Evolutionary conservation across 1,140 invertebrate genomes (phyloP), one percentile per base, ranked within the genome.

Genomic region (Ceratosolen fusciceps): DNA sequence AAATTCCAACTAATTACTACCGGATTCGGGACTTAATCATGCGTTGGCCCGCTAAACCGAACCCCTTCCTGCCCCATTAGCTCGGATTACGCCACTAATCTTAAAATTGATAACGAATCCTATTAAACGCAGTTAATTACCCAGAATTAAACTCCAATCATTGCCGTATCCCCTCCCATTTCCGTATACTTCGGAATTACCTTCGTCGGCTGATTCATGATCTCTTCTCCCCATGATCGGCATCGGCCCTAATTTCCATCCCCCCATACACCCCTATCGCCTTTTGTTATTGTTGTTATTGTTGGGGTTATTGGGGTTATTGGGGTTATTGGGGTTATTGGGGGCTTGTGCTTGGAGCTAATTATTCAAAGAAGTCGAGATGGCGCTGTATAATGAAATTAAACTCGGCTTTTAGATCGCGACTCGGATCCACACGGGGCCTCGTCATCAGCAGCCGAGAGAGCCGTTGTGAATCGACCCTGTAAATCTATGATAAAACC

Each of bases 51-150:
- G 12, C 29, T 29, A 60, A 60, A 60, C 58, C 58, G 31, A 14
- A 60, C 10, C 12, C 12, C 5, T 16, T 31, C 58, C 4, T 31
- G 58, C 26, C 12, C 26, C 26, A 60, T 60, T 60, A 60, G 26
- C 0, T 60, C 12, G 58, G 29, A 31, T 58, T 58, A 58, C 24
- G 24, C 10, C 26, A 26, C 24, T 34, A 34, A 60, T 31, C 58
- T 60, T 60, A 60, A 60, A 60, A 60, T 60, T 60, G 26, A 60
- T 60, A 60, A 60, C 58, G 26, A 60, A 60, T 60, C 58, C 26
- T 16, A 16, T 60, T 60, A 31, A 60, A 60, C 19, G 24, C 19
- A 19, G 58, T 29, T 60, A 60, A 60, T 60, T 60, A 34, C 9
- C 26, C 5, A 16, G 4, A 4, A 60, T 60, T 31, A 60, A 60